Evolutionary conservation across 2,797 vertebrate species (phyloP).

Genomic region (Leptoclinus maculatus): DNA sequence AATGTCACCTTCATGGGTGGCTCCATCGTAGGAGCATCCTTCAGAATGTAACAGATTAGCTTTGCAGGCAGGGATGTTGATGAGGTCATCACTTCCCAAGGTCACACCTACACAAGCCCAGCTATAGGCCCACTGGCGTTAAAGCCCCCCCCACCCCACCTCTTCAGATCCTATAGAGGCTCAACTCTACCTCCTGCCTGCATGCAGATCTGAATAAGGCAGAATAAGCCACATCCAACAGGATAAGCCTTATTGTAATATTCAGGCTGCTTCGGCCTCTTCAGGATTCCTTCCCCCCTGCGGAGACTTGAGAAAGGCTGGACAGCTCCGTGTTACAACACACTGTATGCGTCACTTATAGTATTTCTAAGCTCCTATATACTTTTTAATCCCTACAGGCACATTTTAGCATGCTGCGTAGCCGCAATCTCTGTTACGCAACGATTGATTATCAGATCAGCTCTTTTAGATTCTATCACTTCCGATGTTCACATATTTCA

Average conservation of each 20-base stretch:
- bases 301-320: conserved; percentile 11
- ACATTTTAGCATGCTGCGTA: conserved; percentile 4
- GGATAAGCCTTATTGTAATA: conserved; percentile 54
- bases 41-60: conserved; percentile 84
- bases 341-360: conserved; percentile 24
- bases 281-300: conserved; percentile 34
- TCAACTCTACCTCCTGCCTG: conserved; percentile 55
- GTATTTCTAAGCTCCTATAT: conserved; percentile 38
- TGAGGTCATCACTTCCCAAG: conserved; percentile 84
- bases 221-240: conserved; percentile 58
- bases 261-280: conserved; percentile 33
- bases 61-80: conserved; percentile 81
- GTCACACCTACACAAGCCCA: conserved; percentile 75
- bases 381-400: conserved; percentile 29
- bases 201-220: conserved; percentile 53
- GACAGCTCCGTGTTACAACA: conserved; percentile 4
- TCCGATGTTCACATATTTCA: neutral
- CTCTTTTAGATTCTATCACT: conserved; percentile 9
- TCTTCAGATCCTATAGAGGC: conserved; percentile 59
- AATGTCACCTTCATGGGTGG: conserved; percentile 85
- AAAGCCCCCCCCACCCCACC: conserved; percentile 48
- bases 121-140: conserved; percentile 60
- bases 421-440: conserved; percentile 24
- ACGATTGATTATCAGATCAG: conserved; percentile 29
- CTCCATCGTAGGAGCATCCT: conserved; percentile 80